Base-by-base conservation (phyloP, 2,888 invertebrate species). In the Ceraclea dissimilis region DNA sequence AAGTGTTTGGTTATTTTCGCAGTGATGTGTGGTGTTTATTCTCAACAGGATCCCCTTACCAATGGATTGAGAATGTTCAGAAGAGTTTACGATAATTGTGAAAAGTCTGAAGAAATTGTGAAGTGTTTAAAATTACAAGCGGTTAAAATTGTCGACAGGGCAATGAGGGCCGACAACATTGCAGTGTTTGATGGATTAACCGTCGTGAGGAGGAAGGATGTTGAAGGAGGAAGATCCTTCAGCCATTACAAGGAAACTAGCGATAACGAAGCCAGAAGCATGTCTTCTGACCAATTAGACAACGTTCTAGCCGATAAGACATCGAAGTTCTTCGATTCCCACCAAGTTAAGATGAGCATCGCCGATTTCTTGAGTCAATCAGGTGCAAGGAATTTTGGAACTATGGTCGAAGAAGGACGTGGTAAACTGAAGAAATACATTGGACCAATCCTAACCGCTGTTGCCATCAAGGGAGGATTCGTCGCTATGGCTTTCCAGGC, bases 71-170 rank as follows among this genome's bases (percentile, higher is more conserved):
- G 76, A 67, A 69, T 81, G 49, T 65, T 81, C 46, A 72, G 76
- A 63, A 78, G 75, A 69, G 74, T 81, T 63, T 81, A 80, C 66
- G 74, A 79, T 63, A 81, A 82, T 67, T 88, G 88, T 68, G 79
- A 81, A 63, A 73, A 75, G 60, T 79, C 81, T 48, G 77, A 81
- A 60, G 83, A 86, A 65, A 74, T 85, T 52, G 70, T 84, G 63
- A 84, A 83, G 75, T 88, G 88, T 67, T 76, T 87, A 63, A 87
- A 88, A 71, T 74, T 86, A 54, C 83, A 86, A 67, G 84, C 84
- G 1, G 73, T 83, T 1, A 85, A 83, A 66, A 70, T 85, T 43
- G 73, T 81, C 13, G 84, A 85, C 60, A 74, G 85, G 17, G 86
- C 86, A 0, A 71, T 84, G 0, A 78, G 82, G 60, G 75, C 81